Base-by-base conservation (phyloP, 2,113 vertebrate genomes). In the Ailurus styani region DNA sequence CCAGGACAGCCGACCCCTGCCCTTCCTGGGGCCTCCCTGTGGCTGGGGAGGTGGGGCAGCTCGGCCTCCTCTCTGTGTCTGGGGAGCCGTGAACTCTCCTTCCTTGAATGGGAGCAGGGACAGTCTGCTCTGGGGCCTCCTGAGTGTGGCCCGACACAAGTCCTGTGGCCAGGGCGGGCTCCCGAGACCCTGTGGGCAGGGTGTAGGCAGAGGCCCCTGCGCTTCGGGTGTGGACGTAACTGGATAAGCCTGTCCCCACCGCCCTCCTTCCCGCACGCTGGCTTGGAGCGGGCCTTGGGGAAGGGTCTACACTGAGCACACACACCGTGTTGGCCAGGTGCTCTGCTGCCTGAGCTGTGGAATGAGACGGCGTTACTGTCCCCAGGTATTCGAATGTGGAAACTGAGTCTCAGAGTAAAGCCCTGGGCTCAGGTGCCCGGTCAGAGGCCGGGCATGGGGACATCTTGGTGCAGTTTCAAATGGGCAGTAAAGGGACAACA, bases 381-480 rank as follows among this genome's bases (percentile, higher is more conserved):
- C 18, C 1, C 1, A 18, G 37, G 40, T 7, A 4, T 45, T 29
- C 57, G 29, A 29, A 23, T 25, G 50, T 70, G 60, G 42, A 68
- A 42, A 37, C 15, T 2, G 45, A 62, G 37, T 75, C 64, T 54
- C 31, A 31, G 40, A 23, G 50, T 15, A 31, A 1, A 42, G 42
- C 40, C 45, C 20, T 27, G 57, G 40, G 60, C 57, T 79, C 34
- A 25, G 1, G 1, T 0, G 34, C 20, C 82, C 14, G 3, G 40
- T 21, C 31, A 0, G 83, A 73, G 64, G 29, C 34, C 7, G 50
- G 50, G 70, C 4, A 15, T 6, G 4, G 27, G 25, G 60, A 25
- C 29, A 29, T 31, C 20, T 47, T 20, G 0, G 0, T 3, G 29
- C 0, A 3, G 21, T n/a, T 15, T 15, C 15, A 31, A 21, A 40